These are phyloP conservation scores for Octopus sinensis DNA, from an alignment of 1,140 invertebrate species.

Conservation along the genomic window DNA sequence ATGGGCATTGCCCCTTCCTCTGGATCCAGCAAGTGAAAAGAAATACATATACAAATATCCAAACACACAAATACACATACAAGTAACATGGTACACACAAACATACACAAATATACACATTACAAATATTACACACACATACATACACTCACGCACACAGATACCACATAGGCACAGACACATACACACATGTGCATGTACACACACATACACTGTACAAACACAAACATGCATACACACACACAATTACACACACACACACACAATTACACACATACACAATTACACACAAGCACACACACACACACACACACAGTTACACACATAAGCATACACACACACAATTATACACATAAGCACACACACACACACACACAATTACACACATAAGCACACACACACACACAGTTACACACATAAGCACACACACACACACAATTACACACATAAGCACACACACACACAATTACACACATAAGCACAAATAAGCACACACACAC, in stretches of 20 bases:
- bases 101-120: not conserved
- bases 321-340: not conserved
- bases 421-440: too few relatives aligned
- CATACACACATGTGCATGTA: not conserved
- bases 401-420: not conserved
- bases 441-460: too few relatives aligned
- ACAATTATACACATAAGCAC: too few relatives aligned
- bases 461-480: too few relatives aligned
- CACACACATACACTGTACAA: not conserved
- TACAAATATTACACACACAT: not conserved
- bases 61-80: not conserved
- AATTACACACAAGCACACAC: too few relatives aligned
- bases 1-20: not conserved
- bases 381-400: too few relatives aligned
- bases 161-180: not conserved
- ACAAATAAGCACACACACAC: too few relatives aligned
- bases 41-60: not conserved
- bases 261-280: too few relatives aligned
- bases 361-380: too few relatives aligned
- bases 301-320: not conserved
- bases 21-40: too few relatives aligned
- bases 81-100: not conserved
- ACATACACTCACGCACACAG: not conserved
- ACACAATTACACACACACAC: too few relatives aligned
- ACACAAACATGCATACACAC: not conserved